These are phyloP conservation scores for Cataglyphis cursor DNA, from an alignment of 2,888 invertebrate genomes.

Conservation along the genomic window DNA sequence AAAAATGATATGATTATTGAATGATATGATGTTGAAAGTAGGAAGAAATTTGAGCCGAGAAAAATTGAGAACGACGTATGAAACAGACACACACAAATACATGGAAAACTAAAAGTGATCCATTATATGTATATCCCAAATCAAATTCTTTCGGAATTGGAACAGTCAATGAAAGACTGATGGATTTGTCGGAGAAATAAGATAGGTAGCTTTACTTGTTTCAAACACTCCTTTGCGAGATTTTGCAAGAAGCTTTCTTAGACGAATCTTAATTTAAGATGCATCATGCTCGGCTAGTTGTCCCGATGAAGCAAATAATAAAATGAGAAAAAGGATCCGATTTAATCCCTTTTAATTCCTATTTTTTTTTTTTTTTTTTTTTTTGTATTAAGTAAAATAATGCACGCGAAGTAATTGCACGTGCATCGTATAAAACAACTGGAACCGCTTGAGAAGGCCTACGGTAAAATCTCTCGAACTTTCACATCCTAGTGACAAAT, in stretches of 20 bases:
- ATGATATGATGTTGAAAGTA: background rate
- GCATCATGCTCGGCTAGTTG: background rate
- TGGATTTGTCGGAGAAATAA: background rate
- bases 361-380: background rate
- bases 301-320: background rate
- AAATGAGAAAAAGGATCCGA: background rate
- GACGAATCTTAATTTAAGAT: background rate
- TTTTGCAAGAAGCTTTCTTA: background rate
- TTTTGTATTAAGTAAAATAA: background rate
- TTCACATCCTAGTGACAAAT: conserved; percentile 10
- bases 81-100: conserved; percentile 5
- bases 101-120: conserved; percentile 2
- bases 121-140: conserved; percentile 31
- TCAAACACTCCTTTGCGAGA: background rate
- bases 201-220: background rate
- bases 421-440: background rate
- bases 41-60: conserved; percentile 10
- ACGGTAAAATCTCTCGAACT: conserved; percentile 2
- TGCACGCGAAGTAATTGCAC: background rate
- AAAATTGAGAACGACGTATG: conserved; percentile 1
- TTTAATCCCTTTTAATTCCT: background rate
- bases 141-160: background rate
- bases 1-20: background rate
- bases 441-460: no score
- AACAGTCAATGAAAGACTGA: conserved; percentile 6